Conservation (phyloP, 2,797 vertebrate genomes). For the Lagocephalus sceleratus region DNA sequence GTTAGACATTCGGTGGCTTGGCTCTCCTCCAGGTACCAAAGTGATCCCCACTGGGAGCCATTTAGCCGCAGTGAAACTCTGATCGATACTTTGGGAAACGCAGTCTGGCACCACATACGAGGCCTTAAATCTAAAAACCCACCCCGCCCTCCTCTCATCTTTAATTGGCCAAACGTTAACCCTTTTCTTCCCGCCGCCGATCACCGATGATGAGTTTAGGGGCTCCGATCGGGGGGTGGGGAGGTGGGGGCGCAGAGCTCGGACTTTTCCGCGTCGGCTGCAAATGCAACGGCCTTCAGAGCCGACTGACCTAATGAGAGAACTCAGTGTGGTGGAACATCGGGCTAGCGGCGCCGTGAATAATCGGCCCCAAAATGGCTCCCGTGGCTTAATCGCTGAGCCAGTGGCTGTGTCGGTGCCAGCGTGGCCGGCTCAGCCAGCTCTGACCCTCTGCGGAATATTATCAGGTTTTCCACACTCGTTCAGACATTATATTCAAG, state of each 20-base stretch:
- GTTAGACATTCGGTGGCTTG: conserved; percentile 68
- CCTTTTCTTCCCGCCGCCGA: conserved; percentile 20
- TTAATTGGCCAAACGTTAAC: conserved; percentile 66
- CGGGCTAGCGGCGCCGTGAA: conserved; percentile 64
- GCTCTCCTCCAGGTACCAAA: conserved; percentile 69
- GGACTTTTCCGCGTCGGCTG: conserved; percentile 78
- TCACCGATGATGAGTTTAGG: conserved; percentile 62
- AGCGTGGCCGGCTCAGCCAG: conserved; percentile 45
- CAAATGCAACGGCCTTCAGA: conserved; percentile 74
- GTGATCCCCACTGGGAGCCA: conserved; percentile 70
- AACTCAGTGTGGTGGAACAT: conserved; percentile 67
- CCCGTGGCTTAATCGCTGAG: conserved; percentile 53
- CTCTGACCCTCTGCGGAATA: conserved; percentile 61
- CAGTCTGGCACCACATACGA: conserved; percentile 52
- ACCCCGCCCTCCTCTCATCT: conserved; percentile 49
- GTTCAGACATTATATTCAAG: conserved; percentile 62
- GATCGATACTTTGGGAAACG: conserved; percentile 76
- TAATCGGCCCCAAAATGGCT: conserved; percentile 69
- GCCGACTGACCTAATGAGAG: conserved; percentile 73
- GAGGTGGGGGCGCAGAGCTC: too few relatives aligned
- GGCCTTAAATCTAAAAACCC: conserved; percentile 60
- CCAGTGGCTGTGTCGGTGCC: conserved; percentile 47
- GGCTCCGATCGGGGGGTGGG: conserved; percentile 68
- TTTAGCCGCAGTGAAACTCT: conserved; percentile 74
- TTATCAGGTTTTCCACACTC: conserved; percentile 71